phyloP scores from a whole-genome alignment of 2,797 vertebrate genomes.

The Meda fulgida region DNA sequence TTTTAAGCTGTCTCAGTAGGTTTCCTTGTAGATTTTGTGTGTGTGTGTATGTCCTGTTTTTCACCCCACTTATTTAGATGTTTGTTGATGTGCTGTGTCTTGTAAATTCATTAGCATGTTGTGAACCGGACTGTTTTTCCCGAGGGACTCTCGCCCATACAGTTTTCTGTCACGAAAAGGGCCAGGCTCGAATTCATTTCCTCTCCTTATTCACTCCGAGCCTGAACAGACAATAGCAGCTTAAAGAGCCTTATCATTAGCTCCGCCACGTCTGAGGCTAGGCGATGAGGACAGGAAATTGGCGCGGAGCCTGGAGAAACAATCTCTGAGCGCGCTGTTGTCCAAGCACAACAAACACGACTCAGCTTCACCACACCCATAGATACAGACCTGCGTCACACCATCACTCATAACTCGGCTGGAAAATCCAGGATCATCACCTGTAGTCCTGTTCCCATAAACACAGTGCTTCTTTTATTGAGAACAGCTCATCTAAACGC shows the following conservation, averaged over 20 bases:
- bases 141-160: constrained; percentile 22
- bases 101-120: constrained; percentile 51
- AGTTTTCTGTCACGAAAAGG: constrained; percentile 37
- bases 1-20: not conserved
- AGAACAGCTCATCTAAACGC: constrained; percentile 49
- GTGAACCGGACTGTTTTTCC: constrained; percentile 27
- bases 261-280: constrained; percentile 33
- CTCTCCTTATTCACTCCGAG: constrained; percentile 56
- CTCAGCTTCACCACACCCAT: constrained; percentile 31
- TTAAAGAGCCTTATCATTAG: constrained; percentile 38
- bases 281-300: constrained; percentile 62
- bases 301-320: constrained; percentile 48
- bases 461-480: constrained; percentile 8
- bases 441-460: constrained; percentile 18
- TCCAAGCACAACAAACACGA: constrained; percentile 43
- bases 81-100: constrained; percentile 41
- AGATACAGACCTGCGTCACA: constrained; percentile 32
- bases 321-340: constrained; percentile 41
- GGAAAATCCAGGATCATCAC: constrained; percentile 32
- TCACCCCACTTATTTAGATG: constrained; percentile 37
- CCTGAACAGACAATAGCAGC: constrained; percentile 20
- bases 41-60: constrained; percentile 47
- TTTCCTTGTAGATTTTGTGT: constrained; percentile 33
- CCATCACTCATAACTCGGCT: constrained; percentile 31
- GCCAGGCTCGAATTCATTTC: constrained; percentile 53